These are phyloP conservation scores for Acanthochromis polyacanthus DNA, from an alignment of 2,113 vertebrate species.

Conservation along the genomic window DNA sequence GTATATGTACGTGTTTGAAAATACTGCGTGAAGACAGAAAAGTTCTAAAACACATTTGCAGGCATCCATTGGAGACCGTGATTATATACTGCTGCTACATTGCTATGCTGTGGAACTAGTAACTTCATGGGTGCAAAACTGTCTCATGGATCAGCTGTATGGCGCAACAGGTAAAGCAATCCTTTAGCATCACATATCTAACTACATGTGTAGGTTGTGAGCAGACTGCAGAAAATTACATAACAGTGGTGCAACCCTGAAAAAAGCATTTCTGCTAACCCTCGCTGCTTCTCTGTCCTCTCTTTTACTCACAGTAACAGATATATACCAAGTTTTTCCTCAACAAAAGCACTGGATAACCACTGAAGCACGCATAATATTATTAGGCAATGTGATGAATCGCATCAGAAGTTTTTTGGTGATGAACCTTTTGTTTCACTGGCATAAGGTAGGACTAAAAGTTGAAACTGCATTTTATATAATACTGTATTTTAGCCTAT, in stretches of 20 bases:
- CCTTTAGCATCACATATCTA: constrained; percentile 24
- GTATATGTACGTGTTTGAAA: constrained; percentile 4
- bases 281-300: neutral
- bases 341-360: neutral
- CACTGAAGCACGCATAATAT: neutral
- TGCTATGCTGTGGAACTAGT: constrained; percentile 2
- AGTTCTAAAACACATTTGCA: constrained; percentile 22
- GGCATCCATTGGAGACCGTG: neutral
- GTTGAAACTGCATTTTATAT: neutral
- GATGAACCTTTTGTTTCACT: neutral
- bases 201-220: constrained; percentile 59
- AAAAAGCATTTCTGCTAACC: constrained; percentile 7
- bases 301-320: constrained; percentile 5
- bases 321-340: neutral
- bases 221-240: constrained; percentile 62
- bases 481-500: neutral
- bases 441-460: neutral
- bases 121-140: constrained; percentile 12
- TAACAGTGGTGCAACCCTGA: constrained; percentile 48
- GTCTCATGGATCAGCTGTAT: constrained; percentile 26
- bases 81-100: constrained; percentile 3
- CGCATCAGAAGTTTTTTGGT: neutral
- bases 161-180: constrained; percentile 53
- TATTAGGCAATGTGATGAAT: neutral
- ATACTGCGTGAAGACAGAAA: constrained; percentile 13